Evolutionary conservation across 2,888 invertebrate genomes (phyloP).

Genomic region (Choristoneura rosaceana): DNA sequence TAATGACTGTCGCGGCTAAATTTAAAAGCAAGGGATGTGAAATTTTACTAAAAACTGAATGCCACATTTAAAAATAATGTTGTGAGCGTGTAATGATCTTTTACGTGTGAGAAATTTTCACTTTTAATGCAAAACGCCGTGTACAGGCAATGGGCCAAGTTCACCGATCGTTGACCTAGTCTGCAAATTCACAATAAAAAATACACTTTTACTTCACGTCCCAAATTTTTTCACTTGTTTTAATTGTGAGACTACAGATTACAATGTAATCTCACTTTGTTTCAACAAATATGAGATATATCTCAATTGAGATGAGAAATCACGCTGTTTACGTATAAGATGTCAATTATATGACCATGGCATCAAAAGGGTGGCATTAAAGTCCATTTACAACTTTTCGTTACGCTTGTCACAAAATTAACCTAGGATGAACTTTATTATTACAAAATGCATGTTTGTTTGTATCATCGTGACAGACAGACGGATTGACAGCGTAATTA

Average conservation of each 20-base stretch:
- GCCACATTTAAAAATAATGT: slow-evolving; percentile 20
- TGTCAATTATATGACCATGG: neutral
- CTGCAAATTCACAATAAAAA: slow-evolving; percentile 23
- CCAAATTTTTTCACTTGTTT: slow-evolving; percentile 35
- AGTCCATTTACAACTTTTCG: slow-evolving; percentile 19
- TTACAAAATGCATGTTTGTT: slow-evolving; percentile 36
- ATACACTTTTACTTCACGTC: slow-evolving; percentile 40
- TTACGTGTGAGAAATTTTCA: slow-evolving; percentile 34
- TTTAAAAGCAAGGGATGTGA: neutral
- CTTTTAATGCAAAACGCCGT: slow-evolving; percentile 33
- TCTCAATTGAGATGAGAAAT: slow-evolving; percentile 4
- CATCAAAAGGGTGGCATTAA: neutral
- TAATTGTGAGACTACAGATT: slow-evolving; percentile 39
- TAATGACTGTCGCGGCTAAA: neutral
- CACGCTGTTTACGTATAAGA: neutral
- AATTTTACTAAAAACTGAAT: neutral
- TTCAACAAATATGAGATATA: slow-evolving; percentile 34
- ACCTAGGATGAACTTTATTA: slow-evolving; percentile 28
- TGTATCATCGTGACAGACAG: slow-evolving; percentile 43
- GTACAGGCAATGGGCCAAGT: slow-evolving; percentile 40
- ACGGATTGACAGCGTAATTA: slow-evolving; percentile 45
- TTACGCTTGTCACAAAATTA: slow-evolving; percentile 20
- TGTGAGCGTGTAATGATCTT: slow-evolving; percentile 18
- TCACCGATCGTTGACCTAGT: slow-evolving; percentile 36
- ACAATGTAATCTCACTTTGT: slow-evolving; percentile 13